phyloP scores from a whole-genome alignment of 2,888 invertebrate species.

The Amblyjoppa proteus region DNA sequence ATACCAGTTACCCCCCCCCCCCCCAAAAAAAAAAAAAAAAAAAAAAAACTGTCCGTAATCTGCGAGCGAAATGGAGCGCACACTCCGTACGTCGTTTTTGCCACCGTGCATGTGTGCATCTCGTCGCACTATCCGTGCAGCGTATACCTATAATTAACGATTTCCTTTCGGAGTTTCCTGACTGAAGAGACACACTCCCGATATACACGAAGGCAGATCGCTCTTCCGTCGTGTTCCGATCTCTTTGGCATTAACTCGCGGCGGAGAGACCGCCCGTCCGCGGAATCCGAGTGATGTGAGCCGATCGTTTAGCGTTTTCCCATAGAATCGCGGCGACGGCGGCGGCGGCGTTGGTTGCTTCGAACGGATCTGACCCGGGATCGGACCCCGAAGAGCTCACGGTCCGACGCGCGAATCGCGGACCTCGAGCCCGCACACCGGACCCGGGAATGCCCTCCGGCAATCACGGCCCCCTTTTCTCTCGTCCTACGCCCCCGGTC shows the following conservation, averaged over 20 bases:
- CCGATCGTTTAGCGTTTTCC: slow-evolving; percentile 85
- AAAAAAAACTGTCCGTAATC: neutral
- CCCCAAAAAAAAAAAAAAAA: neutral
- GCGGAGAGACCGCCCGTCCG: slow-evolving; percentile 56
- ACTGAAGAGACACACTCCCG: slow-evolving; percentile 11
- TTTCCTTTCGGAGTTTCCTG: slow-evolving; percentile 21
- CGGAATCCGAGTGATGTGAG: slow-evolving; percentile 84
- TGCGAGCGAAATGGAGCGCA: neutral
- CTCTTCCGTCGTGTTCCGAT: slow-evolving; percentile 15
- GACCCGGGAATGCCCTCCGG: slow-evolving; percentile 82
- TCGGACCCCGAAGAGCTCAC: slow-evolving; percentile 79
- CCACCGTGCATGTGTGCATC: neutral
- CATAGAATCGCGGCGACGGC: slow-evolving; percentile 76
- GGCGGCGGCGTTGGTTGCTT: slow-evolving; percentile 26
- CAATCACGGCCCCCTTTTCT: slow-evolving; percentile 82
- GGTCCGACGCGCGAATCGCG: slow-evolving; percentile 54
- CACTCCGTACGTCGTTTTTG: neutral
- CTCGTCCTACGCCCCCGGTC: slow-evolving; percentile 80
- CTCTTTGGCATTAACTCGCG: slow-evolving; percentile 33
- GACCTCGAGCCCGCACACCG: slow-evolving; percentile 69
- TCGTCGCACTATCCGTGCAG: slow-evolving; percentile 11
- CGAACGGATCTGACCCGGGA: slow-evolving; percentile 83
- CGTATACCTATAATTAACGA: slow-evolving; percentile 22
- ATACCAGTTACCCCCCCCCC: neutral
- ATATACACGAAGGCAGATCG: slow-evolving; percentile 57